Conservation (phyloP, 2,113 vertebrate genomes). For the Cricetomys ansorgei region DNA sequence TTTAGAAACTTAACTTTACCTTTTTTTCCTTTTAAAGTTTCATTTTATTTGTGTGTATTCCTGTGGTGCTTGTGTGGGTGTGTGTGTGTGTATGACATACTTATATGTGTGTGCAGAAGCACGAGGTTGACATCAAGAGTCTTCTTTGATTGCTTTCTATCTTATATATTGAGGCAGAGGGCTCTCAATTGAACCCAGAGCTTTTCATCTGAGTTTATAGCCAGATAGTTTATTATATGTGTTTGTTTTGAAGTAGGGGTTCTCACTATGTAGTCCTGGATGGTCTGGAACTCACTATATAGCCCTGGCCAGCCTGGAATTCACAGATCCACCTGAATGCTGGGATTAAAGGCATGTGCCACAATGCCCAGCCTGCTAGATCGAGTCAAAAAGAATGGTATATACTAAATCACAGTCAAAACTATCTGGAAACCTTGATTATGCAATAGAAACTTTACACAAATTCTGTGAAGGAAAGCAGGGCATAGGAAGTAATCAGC, state of each 20-base stretch:
- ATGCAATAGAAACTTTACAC: slow-evolving; percentile 80
- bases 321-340: background rate
- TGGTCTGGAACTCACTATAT: no score
- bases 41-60: background rate
- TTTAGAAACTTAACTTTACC: background rate
- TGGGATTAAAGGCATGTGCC: background rate
- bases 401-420: slow-evolving; percentile 79
- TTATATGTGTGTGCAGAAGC: background rate
- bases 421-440: slow-evolving; percentile 77
- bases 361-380: background rate
- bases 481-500: slow-evolving; percentile 67
- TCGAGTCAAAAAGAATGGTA: slow-evolving; percentile 55
- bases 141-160: background rate
- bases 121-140: background rate
- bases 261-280: background rate
- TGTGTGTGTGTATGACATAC: background rate
- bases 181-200: background rate
- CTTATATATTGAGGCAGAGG: background rate
- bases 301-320: no score
- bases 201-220: background rate
- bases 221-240: slow-evolving; percentile 8
- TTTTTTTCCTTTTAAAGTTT: background rate
- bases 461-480: slow-evolving; percentile 77
- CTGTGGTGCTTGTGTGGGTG: background rate
- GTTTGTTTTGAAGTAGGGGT: slow-evolving; percentile 27